Percentiles rank a stretch among this genome's conserved stretches.
Conservation (phyloP, 2,888 invertebrate genomes). For the Steinernema scapterisci region DNA sequence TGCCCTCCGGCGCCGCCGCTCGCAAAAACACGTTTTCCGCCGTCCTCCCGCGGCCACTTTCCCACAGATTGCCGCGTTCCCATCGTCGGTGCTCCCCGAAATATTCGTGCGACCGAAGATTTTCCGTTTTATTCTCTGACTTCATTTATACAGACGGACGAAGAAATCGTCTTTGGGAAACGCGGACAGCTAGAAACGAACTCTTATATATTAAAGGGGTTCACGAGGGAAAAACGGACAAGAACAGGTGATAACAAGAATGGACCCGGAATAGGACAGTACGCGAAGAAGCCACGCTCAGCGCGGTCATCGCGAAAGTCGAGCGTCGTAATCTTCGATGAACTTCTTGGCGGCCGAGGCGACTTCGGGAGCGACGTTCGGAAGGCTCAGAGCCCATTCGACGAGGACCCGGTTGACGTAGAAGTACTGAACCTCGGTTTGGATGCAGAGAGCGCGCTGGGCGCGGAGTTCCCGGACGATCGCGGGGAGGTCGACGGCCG, state of each 20-base stretch:
- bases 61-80: neutral
- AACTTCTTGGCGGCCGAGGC: constrained; percentile 5
- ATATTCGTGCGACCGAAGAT: neutral
- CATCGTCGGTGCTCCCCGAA: neutral
- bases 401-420: constrained; percentile 27
- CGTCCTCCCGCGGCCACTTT: neutral
- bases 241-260: neutral
- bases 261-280: constrained; percentile 30
- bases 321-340: constrained; percentile 26
- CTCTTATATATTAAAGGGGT: neutral
- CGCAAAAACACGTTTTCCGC: neutral
- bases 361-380: constrained; percentile 2
- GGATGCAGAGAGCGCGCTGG: constrained; percentile 24
- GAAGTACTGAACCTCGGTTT: constrained; percentile 23
- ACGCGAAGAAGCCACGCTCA: neutral
- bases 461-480: constrained; percentile 26
- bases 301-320: constrained; percentile 6
- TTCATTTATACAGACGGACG: constrained; percentile 14
- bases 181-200: neutral
- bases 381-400: constrained; percentile 11
- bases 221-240: neutral
- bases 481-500: neutral
- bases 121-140: constrained; percentile 2
- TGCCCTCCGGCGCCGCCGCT: no score
- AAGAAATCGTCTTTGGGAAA: neutral